Conservation (phyloP, 2,797 vertebrate species). For the Rousettus madagascariensis region DNA sequence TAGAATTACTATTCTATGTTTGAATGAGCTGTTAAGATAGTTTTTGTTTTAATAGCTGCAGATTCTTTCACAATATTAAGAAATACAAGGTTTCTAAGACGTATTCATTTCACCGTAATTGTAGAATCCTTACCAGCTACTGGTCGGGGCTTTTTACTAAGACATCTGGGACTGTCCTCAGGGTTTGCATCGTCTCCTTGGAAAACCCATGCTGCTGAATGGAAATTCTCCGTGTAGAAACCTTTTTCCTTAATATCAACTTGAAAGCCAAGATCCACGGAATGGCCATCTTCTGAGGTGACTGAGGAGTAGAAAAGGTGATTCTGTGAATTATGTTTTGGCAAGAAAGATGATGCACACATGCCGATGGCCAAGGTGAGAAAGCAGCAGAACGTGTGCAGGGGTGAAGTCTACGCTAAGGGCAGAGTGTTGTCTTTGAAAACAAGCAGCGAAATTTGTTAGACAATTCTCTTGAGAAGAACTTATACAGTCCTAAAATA, state of each 20-base stretch:
- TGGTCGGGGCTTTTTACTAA: conserved; percentile 86
- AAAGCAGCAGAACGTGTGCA: background rate
- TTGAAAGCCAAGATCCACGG: conserved; percentile 84
- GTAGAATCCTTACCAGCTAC: conserved; percentile 87
- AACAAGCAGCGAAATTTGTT: background rate
- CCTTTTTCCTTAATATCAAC: conserved; percentile 88
- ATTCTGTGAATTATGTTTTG: background rate
- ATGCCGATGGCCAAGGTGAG: background rate
- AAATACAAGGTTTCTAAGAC: background rate
- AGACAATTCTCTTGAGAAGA: background rate
- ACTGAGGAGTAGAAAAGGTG: conserved; percentile 70
- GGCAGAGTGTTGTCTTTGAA: background rate
- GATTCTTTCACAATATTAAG: background rate
- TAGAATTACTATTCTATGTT: background rate
- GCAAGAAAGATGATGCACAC: background rate
- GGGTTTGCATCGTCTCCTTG: conserved; percentile 88
- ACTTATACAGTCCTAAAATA: background rate
- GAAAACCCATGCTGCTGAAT: conserved; percentile 94
- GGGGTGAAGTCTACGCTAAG: fast-evolving
- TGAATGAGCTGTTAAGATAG: background rate
- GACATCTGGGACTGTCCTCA: conserved; percentile 83
- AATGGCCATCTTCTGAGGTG: conserved; percentile 89
- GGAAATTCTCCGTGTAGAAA: conserved; percentile 94
- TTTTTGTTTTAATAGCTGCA: conserved; percentile 12
- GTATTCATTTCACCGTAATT: background rate